Evolutionary conservation across 2,888 invertebrate species (phyloP).

Genomic region (Polydrusus tereticollis): DNA sequence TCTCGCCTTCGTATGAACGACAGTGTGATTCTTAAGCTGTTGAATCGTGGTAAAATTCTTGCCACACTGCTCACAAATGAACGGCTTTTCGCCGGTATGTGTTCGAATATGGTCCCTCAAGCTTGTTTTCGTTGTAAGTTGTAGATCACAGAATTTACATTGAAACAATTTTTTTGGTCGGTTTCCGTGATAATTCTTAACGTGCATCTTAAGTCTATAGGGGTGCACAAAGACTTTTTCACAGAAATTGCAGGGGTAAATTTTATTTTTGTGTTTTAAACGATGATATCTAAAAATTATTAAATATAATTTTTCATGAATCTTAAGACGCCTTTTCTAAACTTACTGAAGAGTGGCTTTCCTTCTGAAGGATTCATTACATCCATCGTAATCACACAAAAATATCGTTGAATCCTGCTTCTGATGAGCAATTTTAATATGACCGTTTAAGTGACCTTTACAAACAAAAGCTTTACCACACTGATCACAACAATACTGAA

Average conservation of each 20-base stretch:
- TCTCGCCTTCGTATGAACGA: conserved; percentile 36
- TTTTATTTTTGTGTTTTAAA: conserved; percentile 18
- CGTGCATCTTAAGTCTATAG: conserved; percentile 9
- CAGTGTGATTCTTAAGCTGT: conserved; percentile 14
- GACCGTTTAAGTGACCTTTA: conserved; percentile 50
- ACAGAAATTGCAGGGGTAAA: conserved; percentile 29
- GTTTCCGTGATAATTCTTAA: conserved; percentile 16
- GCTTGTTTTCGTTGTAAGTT: conserved; percentile 56
- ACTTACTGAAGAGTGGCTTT: conserved; percentile 14
- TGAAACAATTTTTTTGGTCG: conserved; percentile 63
- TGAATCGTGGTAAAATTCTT: conserved; percentile 63
- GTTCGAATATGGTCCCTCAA: conserved; percentile 50
- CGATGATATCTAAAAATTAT: conserved; percentile 14
- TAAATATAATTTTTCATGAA: neutral
- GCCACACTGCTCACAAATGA: conserved; percentile 62
- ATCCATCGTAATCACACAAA: neutral
- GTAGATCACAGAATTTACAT: conserved; percentile 64
- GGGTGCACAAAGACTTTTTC: conserved; percentile 23
- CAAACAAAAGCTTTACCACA: conserved; percentile 55
- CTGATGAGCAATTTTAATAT: conserved; percentile 51
- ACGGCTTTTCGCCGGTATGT: conserved; percentile 57
- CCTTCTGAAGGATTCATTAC: conserved; percentile 5
- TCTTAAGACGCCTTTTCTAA: neutral
- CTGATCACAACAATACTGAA: conserved; percentile 56
- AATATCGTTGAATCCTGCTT: neutral